These are phyloP conservation scores for Ephialtes manifestator DNA, from an alignment of 2,888 invertebrate genomes.

Conservation along the genomic window DNA sequence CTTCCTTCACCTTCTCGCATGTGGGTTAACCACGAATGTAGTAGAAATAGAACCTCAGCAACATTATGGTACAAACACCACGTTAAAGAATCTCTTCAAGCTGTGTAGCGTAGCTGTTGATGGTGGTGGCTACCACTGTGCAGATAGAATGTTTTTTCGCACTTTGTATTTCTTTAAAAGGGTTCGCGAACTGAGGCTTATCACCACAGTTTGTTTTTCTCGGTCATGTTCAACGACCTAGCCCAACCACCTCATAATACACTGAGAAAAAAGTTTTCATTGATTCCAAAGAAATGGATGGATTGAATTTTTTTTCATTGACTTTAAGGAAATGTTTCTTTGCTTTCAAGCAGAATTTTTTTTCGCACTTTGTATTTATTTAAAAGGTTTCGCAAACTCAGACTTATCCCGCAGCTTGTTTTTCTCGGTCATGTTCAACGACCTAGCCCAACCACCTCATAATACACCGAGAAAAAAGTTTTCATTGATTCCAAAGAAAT, in stretches of 20 bases:
- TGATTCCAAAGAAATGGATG: no score
- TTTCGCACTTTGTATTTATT: slow-evolving; percentile 73
- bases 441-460: not conserved
- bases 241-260: not conserved
- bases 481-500: no score
- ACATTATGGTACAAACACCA: not conserved
- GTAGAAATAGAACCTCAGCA: not conserved
- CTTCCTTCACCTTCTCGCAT: slow-evolving; percentile 5
- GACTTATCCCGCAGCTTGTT: slow-evolving; percentile 45
- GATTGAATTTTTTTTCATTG: no score
- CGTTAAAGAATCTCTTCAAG: slow-evolving; percentile 27
- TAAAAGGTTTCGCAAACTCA: slow-evolving; percentile 67
- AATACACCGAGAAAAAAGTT: no score
- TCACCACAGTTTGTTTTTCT: slow-evolving; percentile 42
- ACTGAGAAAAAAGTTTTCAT: no score
- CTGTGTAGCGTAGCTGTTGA: not conserved
- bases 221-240: slow-evolving; percentile 6
- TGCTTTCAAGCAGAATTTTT: no score
- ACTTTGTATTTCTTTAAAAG: slow-evolving; percentile 74
- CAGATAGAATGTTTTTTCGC: slow-evolving; percentile 63
- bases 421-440: slow-evolving; percentile 24
- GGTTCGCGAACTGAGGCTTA: slow-evolving; percentile 61
- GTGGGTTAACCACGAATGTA: not conserved
- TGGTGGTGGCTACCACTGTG: slow-evolving; percentile 7
- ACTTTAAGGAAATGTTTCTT: no score